A percentile compares a stretch with the other conserved stretches of the same genome.
These are phyloP conservation scores for Tinamus major DNA, from an alignment of 2,797 vertebrate genomes.

Conservation along the genomic window DNA sequence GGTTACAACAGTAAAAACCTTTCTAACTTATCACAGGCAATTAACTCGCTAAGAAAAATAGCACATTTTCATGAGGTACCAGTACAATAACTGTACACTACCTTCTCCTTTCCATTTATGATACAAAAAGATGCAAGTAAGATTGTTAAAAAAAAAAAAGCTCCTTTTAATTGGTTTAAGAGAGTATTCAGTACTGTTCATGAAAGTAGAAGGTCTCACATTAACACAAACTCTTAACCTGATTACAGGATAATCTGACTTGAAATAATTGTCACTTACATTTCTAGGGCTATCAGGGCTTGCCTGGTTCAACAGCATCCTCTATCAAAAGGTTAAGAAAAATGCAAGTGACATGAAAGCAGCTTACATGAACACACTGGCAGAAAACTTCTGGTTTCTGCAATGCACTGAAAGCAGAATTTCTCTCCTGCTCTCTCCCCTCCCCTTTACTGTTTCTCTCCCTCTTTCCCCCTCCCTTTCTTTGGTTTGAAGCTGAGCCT, in stretches of 20 bases:
- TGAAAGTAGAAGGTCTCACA: constrained; percentile 25
- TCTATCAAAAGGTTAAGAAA: constrained; percentile 57
- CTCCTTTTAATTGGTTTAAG: constrained; percentile 47
- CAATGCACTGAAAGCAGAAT: constrained; percentile 60
- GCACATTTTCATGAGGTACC: background rate
- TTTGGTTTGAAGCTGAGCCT: constrained; percentile 70
- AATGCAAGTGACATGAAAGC: constrained; percentile 53
- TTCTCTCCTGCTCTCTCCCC: constrained; percentile 33
- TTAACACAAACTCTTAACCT: constrained; percentile 66
- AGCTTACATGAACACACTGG: constrained; percentile 33
- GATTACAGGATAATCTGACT: constrained; percentile 68
- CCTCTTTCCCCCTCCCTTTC: constrained; percentile 26
- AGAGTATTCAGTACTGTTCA: constrained; percentile 20
- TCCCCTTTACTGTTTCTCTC: constrained; percentile 30
- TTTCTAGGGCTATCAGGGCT: constrained; percentile 49
- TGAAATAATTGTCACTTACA: constrained; percentile 74
- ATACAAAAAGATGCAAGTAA: background rate
- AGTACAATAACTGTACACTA: background rate
- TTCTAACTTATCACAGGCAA: background rate
- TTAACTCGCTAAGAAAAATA: constrained; percentile 1
- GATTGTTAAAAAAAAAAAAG: background rate
- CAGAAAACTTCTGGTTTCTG: constrained; percentile 57
- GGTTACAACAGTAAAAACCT: background rate
- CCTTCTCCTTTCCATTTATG: background rate
- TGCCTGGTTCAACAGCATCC: constrained; percentile 31